Percentiles rank a stretch among this genome's conserved stretches.
Conservation (phyloP, 1,140 invertebrate genomes). For the Tribolium madens region DNA sequence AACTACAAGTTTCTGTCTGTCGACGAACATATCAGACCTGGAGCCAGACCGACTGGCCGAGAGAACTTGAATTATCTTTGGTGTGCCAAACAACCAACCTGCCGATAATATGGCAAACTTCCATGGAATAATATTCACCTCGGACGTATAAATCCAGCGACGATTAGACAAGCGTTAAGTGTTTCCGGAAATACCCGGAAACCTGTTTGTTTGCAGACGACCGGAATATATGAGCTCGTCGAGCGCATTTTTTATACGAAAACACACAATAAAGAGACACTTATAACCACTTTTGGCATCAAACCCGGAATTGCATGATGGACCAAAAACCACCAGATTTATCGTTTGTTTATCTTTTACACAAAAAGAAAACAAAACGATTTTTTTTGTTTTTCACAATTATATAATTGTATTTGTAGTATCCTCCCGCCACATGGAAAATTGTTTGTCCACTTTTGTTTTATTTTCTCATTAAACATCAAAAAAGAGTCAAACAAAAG, state of each 20-base stretch:
- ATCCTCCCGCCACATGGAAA: too few species aligned
- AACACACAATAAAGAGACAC: background rate
- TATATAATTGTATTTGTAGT: too few species aligned
- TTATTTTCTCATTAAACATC: too few species aligned
- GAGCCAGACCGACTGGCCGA: constrained; percentile 43
- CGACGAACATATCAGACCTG: constrained; percentile 24
- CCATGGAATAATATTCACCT: constrained; percentile 30
- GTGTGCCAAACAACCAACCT: constrained; percentile 43
- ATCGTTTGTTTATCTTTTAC: background rate
- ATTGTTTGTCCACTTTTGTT: too few species aligned
- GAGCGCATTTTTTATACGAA: background rate
- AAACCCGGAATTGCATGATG: background rate
- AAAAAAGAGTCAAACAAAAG: too few species aligned
- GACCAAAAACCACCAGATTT: background rate
- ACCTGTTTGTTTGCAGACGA: background rate
- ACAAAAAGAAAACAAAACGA: too few species aligned
- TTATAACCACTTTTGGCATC: background rate
- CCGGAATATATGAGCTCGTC: background rate
- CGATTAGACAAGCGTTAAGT: constrained; percentile 36
- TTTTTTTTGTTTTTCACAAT: too few species aligned
- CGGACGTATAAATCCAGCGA: constrained; percentile 8
- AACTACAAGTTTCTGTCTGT: constrained; percentile 27
- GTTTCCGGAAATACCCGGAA: constrained; percentile 9
- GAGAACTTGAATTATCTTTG: constrained; percentile 42
- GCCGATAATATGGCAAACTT: constrained; percentile 26